Conservation (phyloP, 2,888 invertebrate species). For the Microplitis manilae region DNA sequence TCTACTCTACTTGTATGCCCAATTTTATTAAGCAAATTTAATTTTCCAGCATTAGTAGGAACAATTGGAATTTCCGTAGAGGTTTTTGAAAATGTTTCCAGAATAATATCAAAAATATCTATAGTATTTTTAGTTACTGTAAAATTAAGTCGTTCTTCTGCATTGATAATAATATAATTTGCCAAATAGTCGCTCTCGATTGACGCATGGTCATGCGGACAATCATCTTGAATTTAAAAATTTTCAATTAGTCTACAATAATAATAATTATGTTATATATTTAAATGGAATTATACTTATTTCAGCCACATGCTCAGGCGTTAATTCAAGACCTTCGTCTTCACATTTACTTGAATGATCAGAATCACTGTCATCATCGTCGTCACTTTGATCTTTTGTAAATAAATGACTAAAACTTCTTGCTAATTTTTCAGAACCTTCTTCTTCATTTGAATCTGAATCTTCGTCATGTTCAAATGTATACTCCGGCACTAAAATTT, state of each 20-base stretch:
- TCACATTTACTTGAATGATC: conserved; percentile 72
- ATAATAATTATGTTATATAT: not conserved
- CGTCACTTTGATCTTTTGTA: conserved; percentile 78
- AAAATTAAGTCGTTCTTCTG: conserved; percentile 78
- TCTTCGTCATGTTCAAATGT: conserved; percentile 72
- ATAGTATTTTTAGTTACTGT: conserved; percentile 80
- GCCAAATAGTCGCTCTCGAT: conserved; percentile 68
- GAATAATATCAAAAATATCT: conserved; percentile 73
- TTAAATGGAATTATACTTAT: conserved; percentile 51
- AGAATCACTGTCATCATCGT: conserved; percentile 72
- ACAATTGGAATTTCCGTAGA: conserved; percentile 63
- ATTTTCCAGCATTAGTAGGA: conserved; percentile 58
- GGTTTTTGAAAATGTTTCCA: conserved; percentile 70
- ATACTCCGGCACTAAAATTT: conserved; percentile 62
- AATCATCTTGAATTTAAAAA: conserved; percentile 53
- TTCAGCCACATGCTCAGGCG: conserved; percentile 59
- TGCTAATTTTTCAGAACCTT: conserved; percentile 81
- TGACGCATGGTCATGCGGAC: conserved; percentile 40
- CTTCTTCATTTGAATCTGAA: conserved; percentile 82
- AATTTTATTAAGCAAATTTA: conserved; percentile 77
- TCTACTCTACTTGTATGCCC: conserved; percentile 68
- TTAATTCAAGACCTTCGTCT: conserved; percentile 63
- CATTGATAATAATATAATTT: conserved; percentile 80
- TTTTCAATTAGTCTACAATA: not conserved
- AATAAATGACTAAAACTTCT: conserved; percentile 85